Evolutionary conservation across 2,888 invertebrate species (phyloP), one percentile per base, ranked within the genome.

Genomic region (Rotaria macrura): DNA sequence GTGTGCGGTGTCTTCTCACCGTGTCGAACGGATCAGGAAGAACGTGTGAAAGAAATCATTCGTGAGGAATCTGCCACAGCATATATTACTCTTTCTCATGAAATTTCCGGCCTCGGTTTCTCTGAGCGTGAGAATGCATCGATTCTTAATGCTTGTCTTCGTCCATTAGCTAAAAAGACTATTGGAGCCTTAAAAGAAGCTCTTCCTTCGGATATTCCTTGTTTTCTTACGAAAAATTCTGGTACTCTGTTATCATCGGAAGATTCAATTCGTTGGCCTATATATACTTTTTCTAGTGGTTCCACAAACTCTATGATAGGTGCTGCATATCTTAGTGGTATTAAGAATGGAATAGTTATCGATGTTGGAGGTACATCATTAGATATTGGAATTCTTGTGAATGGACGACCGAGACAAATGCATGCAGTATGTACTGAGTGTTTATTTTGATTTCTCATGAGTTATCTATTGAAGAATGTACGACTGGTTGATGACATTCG

Each of bases 241-340:
- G 90, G 90, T 10, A 90, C 90, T 1, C 86, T 90, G n/a, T 88
- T 89, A 83, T 88, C 87, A 74, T 88, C 88, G 72, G 87, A 88
- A 7, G 87, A 87, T n/a, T 89, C 89, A 0, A 84, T 88, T 43
- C 72, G 88, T 23, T 88, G 87, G 79, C 90, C 90, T 0, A 89
- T 90, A 0, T 87, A 87, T 25, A 89, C 89, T 0, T 90, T 90
- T 86, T 89, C 90, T 10, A 90, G 90, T 12, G 90, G 90, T 34
- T 88, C 90, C 4, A 90, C 90, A n/a, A 90, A 90, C 87, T 89
- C 89, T 87, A 90, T 90, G 90, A 87, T 90, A 29, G 90, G 90
- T 23, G 90, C 90, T 3, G 89, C 89, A 0, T 89, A 88, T 84
- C 87, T 90, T 25, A 89, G 89, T 25, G 87, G 87, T 25, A 49